These are phyloP conservation scores for Sceloporus tristichus DNA, from an alignment of 2,113 vertebrate genomes.

Conservation along the genomic window DNA sequence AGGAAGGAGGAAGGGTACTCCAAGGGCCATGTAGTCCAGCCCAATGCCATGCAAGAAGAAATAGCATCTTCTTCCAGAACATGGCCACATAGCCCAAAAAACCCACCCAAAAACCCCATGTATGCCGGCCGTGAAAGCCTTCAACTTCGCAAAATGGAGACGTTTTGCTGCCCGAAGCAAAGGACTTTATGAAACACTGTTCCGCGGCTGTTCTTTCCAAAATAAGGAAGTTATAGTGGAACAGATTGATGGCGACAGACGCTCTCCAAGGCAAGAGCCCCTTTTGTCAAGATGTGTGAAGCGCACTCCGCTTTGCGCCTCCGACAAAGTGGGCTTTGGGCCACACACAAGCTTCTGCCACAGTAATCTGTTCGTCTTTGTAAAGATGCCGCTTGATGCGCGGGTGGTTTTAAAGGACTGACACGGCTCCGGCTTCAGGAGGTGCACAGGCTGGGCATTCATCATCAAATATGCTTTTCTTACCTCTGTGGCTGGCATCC, in stretches of 20 bases:
- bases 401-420: neutral
- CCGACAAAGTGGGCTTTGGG: neutral
- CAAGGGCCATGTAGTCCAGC: too few species aligned
- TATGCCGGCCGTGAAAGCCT: too few species aligned
- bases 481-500: neutral
- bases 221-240: neutral
- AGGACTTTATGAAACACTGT: neutral
- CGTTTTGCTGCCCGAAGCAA: too few species aligned
- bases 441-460: too few species aligned
- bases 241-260: neutral
- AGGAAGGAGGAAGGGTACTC: too few species aligned
- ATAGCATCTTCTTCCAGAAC: too few species aligned
- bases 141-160: too few species aligned
- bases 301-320: too few species aligned
- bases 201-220: neutral
- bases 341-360: neutral
- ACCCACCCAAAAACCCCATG: too few species aligned
- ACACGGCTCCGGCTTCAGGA: neutral
- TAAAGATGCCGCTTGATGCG: neutral
- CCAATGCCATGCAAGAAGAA: too few species aligned
- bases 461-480: too few species aligned
- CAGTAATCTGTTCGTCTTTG: neutral
- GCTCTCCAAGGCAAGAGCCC: neutral
- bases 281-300: conserved; percentile 1
- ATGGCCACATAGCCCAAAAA: too few species aligned